Percentiles rank a stretch among this genome's conserved stretches.
Conservation (phyloP, 2,113 vertebrate genomes). For the Uropsilus gracilis region DNA sequence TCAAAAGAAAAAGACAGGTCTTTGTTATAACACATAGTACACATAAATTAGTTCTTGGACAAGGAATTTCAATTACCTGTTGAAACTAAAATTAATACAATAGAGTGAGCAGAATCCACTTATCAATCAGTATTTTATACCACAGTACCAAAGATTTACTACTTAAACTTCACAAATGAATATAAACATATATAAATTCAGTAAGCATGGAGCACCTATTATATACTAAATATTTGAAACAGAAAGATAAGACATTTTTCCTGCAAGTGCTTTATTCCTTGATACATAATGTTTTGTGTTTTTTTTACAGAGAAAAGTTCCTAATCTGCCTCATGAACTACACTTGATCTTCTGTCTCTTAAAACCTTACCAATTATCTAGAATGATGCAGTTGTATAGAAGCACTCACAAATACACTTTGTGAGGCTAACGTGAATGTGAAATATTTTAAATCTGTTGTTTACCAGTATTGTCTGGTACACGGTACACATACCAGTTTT, state of each 20-base stretch:
- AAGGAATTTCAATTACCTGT: background rate
- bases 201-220: background rate
- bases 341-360: background rate
- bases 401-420: background rate
- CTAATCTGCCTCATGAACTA: background rate
- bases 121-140: background rate
- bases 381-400: background rate
- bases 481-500: slow-evolving; percentile 13
- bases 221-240: background rate
- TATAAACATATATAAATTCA: background rate
- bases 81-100: background rate
- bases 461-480: slow-evolving; percentile 38
- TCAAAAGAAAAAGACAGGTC: background rate
- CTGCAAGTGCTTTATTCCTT: background rate
- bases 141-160: background rate
- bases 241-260: background rate
- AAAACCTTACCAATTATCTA: background rate
- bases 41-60: background rate
- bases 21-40: background rate
- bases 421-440: background rate
- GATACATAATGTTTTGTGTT: background rate
- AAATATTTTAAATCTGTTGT: slow-evolving; percentile 56
- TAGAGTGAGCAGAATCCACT: background rate
- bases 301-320: slow-evolving; percentile 47
- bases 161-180: background rate